A percentile compares a stretch with the other conserved stretches of the same genome.
Conservation (phyloP, 2,113 vertebrate species). For the Bambusicola thoracicus region DNA sequence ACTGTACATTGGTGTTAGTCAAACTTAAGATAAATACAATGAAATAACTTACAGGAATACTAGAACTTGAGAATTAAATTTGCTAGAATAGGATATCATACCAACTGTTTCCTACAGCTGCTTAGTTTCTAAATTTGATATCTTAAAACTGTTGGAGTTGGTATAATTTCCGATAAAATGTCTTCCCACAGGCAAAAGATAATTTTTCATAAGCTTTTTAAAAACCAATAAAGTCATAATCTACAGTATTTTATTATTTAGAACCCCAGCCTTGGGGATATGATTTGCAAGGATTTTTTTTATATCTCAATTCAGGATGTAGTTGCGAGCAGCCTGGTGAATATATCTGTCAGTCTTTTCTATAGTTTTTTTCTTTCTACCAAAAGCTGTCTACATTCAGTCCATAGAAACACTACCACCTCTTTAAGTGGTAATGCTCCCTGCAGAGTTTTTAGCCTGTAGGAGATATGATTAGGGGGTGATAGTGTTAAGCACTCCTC, state of each 20-base stretch:
- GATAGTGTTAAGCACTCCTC: constrained; percentile 82
- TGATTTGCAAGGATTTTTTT: constrained; percentile 74
- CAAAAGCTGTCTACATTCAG: constrained; percentile 48
- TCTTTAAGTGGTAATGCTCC: constrained; percentile 72
- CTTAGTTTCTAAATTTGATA: constrained; percentile 73
- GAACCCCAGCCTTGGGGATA: constrained; percentile 70
- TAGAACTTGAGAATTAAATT: constrained; percentile 71
- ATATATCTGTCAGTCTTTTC: constrained; percentile 58
- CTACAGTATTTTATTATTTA: constrained; percentile 82
- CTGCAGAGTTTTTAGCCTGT: constrained; percentile 78
- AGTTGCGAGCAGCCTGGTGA: constrained; percentile 16
- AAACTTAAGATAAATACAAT: constrained; percentile 50
- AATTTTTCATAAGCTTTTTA: constrained; percentile 81
- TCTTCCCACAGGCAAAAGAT: constrained; percentile 79
- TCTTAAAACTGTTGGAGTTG: constrained; percentile 70
- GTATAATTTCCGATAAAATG: constrained; percentile 82
- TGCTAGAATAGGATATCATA: constrained; percentile 24
- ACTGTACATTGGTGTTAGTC: constrained; percentile 30
- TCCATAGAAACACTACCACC: constrained; percentile 46
- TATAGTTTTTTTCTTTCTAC: constrained; percentile 25
- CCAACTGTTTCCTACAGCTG: constrained; percentile 48
- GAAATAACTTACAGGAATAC: constrained; percentile 57
- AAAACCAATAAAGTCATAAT: constrained; percentile 81
- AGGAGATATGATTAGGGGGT: constrained; percentile 85
- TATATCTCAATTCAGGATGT: constrained; percentile 64